Base-by-base conservation (phyloP, 2,888 invertebrate species). In the Drosophila borealis region DNA sequence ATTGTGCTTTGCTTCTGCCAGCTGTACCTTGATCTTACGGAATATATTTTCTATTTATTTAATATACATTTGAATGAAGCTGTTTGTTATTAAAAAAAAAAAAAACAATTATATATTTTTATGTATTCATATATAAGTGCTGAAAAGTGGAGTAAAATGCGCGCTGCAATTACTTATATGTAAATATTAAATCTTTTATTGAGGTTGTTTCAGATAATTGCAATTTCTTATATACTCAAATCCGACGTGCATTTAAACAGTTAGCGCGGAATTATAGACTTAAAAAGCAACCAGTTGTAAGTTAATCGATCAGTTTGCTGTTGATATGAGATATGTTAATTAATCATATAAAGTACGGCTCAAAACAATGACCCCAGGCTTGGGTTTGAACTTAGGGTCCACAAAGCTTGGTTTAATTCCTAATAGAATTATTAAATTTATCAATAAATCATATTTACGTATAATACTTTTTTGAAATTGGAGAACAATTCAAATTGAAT, bases 11-110 rank as follows among this genome's bases (percentile, higher is more conserved):
- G 56, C 56, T 44, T 49, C 25, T 34, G 57, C 14, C 60, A 63
- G 49, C 50, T 84, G 84, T 78, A 81, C 84, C 88, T 85, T 85
- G 86, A 85, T 80, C 88, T 83, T 83, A 80, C 77, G 57, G 61
- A 67, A 64, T 44, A 65, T 48, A 51, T 46, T 70, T 70, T 74
- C 76, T 70, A 78, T 78, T 66, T 42, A 62, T 65, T 34, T 65
- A 55, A 46, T 63, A 57, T 66, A 37, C 37, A 17, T 41, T 48
- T n/a, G 36, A 48, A 66, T 61, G 36, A 34, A 21, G 37, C 37
- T 21, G 14, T 48, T 53, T 29, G 49, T 2, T 45, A 36, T 19
- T 19, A 39, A 41, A 9, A 19, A 41, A 25, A 14, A 19, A 46
- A 33, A 79, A 77, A 1, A 29, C 2, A 8, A 29, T 29, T 29